Evolutionary conservation across 1,140 invertebrate genomes (phyloP), one percentile per base, ranked within the genome.

Genomic region (Lycorma delicatula): DNA sequence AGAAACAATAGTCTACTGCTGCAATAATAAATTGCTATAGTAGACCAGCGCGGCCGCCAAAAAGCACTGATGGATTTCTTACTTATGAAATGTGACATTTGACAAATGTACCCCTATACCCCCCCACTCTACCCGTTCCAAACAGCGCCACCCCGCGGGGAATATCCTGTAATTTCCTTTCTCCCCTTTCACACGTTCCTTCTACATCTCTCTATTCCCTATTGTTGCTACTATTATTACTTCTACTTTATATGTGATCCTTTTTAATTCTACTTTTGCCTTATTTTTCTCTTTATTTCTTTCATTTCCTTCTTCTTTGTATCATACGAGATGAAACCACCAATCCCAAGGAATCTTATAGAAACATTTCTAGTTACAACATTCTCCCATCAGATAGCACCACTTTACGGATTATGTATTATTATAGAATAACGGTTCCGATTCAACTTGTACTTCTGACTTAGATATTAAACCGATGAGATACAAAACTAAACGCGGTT

Each of bases 91-190:
- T 60, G 60, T 52, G 57, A 59, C 57, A 53, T 23, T 12, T 61
- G 60, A 61, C 57, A 61, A 61, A 61, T 61, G 44, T 44, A 61
- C 63, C 60, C 64, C 54, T 60, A 63, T 60, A 67, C 66, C 67
- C 61, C 61, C 12, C 59, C 59, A 60, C 59, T 62, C 60, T 58
- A 28, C 57, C 54, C 64, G 16, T 47, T 56, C 59, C 36, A n/a
- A 16, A 6, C 41, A 11, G 41, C 41, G 13, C 13, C 59, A 60
- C 58, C 61, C 60, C 56, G 63, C n/a, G 41, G 54, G 36, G 54
- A 55, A 55, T 55, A 55, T 55, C 46, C 38, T 18, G 54, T 59
- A 56, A 61, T 56, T 59, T 49, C 49, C 51, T 56, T 28, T 44
- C 55, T 46, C 26, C 44, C 46, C 50, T 38, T 59, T 48, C 28